Evolutionary conservation across 2,113 vertebrate species (phyloP).

Genomic region (Pluvianellus socialis): DNA sequence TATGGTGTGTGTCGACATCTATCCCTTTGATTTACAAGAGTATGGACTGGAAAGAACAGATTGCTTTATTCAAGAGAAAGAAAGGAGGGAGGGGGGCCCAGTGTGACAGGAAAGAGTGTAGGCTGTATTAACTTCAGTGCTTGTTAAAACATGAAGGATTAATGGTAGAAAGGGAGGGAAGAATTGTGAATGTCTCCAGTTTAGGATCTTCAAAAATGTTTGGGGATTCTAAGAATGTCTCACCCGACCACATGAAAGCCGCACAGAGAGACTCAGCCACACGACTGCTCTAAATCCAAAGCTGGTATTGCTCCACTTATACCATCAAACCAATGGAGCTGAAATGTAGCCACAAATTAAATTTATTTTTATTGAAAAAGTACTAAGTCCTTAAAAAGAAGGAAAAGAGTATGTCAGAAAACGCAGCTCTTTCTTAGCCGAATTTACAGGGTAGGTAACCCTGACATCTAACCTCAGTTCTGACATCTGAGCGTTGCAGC

Average conservation of each 20-base stretch:
- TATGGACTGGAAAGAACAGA: slow-evolving; percentile 61
- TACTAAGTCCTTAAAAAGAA: slow-evolving; percentile 68
- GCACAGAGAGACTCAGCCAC: slow-evolving; percentile 68
- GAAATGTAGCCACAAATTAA: slow-evolving; percentile 79
- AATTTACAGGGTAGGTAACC: slow-evolving; percentile 39
- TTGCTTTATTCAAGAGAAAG: slow-evolving; percentile 70
- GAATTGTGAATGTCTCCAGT: slow-evolving; percentile 78
- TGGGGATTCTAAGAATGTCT: slow-evolving; percentile 77
- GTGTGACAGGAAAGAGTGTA: slow-evolving; percentile 73
- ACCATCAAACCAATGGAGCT: slow-evolving; percentile 74
- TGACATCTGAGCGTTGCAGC: background rate
- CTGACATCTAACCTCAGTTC: background rate
- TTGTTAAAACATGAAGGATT: slow-evolving; percentile 80
- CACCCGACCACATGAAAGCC: slow-evolving; percentile 80
- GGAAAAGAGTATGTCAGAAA: slow-evolving; percentile 60
- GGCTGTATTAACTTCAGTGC: slow-evolving; percentile 73
- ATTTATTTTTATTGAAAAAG: slow-evolving; percentile 82
- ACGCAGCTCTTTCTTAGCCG: background rate
- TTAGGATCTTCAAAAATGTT: slow-evolving; percentile 79
- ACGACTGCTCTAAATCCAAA: slow-evolving; percentile 75
- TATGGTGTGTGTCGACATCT: slow-evolving; percentile 62
- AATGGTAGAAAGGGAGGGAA: slow-evolving; percentile 73
- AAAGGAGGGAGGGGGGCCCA: slow-evolving; percentile 40
- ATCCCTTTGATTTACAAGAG: slow-evolving; percentile 69
- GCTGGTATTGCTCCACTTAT: slow-evolving; percentile 69